Percentiles rank a stretch among this genome's conserved stretches.
These are phyloP conservation scores for Amphiprion clarkii DNA, from an alignment of 2,797 vertebrate genomes.

Conservation along the genomic window DNA sequence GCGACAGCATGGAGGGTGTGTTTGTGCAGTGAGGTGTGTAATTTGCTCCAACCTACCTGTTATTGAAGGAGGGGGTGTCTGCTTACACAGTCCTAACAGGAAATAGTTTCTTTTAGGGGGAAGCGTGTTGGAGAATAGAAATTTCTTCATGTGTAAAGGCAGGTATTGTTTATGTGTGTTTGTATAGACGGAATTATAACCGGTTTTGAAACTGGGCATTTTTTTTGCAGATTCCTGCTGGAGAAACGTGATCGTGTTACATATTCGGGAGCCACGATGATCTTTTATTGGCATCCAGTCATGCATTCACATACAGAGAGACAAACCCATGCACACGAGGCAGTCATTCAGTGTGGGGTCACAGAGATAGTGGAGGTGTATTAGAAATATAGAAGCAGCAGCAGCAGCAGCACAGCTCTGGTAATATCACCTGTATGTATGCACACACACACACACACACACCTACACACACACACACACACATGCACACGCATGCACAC, in stretches of 20 bases:
- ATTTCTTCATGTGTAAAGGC: conserved; percentile 16
- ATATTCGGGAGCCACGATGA: not conserved
- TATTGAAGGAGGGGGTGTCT: conserved; percentile 30
- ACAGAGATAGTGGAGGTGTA: conserved; percentile 49
- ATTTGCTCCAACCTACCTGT: conserved; percentile 63
- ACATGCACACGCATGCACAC: conserved; percentile 9
- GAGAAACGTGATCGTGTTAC: conserved; percentile 42
- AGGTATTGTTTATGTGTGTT: not conserved
- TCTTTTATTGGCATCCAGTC: too few species aligned
- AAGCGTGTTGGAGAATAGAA: conserved; percentile 28
- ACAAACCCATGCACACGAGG: not conserved
- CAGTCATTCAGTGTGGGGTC: conserved; percentile 42
- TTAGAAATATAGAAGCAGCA: conserved; percentile 57
- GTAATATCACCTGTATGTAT: conserved; percentile 59
- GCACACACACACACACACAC: conserved; percentile 13
- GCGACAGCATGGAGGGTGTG: conserved; percentile 31
- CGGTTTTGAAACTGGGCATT: conserved; percentile 17
- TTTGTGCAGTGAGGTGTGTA: conserved; percentile 55
- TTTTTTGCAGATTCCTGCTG: conserved; percentile 20
- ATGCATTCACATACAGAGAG: not conserved
- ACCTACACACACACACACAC: not conserved
- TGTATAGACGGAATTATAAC: conserved; percentile 18
- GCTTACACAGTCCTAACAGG: conserved; percentile 20
- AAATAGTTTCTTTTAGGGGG: conserved; percentile 39
- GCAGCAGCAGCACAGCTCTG: conserved; percentile 36